Base-by-base conservation (phyloP, 2,888 invertebrate species). In the Adela reaumurella region DNA sequence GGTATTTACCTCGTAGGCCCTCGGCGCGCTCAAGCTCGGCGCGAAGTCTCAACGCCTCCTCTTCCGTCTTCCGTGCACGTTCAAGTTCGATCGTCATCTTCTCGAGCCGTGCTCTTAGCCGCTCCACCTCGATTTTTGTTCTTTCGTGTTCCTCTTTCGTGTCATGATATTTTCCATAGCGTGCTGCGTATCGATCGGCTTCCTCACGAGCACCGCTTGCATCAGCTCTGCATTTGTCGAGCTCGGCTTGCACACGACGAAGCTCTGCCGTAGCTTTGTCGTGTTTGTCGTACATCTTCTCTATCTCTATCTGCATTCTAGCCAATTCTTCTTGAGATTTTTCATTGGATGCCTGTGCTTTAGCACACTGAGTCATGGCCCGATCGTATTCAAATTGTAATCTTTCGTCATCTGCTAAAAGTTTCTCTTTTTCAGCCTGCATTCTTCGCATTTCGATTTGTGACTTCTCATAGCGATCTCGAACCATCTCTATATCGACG, bases 281-380 rank as follows among this genome's bases (percentile, higher is more conserved):
- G 61, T 92, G 90, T 59, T 94, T 93, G 61, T 94, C 94, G 61
- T 92, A 91, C 81, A 92, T 88, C 69, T 94, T 94, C 64, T 94
- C 94, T 44, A 92, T 81, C 71, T 94, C 94, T 47, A 92, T 81
- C 63, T 93, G 91, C 59, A 93, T 84, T 59, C 93, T 82, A 1
- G 92, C 89, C 58, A 92, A 84, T 72, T 95, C 95, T 64, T 95
- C 94, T 65, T 94, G 93, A 47, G 90, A 88, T 62, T 94, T 92
- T 63, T 94, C 94, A 53, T 92, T 88, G 5, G 88, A 87, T 11
- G 88, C 88, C 63, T 91, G 92, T 11, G 90, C 87, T 72, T 95
- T 94, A 54, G 86, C 88, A 59, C 89, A 86, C 63, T 94, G 93
- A 50, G 90, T 88, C 74, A 94, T 92, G 0, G 92, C 87, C 53